Base-by-base conservation (phyloP, 2,888 invertebrate genomes). In the Drosophila engyochracea region DNA sequence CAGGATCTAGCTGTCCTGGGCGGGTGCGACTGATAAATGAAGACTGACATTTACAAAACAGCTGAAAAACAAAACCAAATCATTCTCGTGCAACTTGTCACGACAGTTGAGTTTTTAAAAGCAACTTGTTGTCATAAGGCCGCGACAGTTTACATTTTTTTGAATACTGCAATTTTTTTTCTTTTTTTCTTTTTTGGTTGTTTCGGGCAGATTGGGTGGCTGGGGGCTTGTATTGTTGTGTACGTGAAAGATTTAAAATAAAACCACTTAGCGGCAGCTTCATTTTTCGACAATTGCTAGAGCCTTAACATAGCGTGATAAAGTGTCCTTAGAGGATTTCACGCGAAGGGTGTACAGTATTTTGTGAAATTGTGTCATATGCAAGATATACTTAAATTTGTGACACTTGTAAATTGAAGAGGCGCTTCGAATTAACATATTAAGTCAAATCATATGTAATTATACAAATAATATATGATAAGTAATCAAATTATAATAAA, bases 231-330 rank as follows among this genome's bases (percentile, higher is more conserved):
- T 28, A 41, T 65, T 81, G 76, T 68, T 76, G 74, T 69, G 85
- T 91, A 92, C 93, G 93, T 93, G 93, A 90, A 92, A 92, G 92
- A 92, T 90, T 93, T 91, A 85, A 93, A 93, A 93, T 92, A 93
- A 93, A 93, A 92, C 93, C 93, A 93, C 93, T 93, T 93, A 93
- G 91, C 82, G 79, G 60, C 79, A 58, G 68, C 64, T 81, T 72
- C 65, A 79, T 76, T 78, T 80, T 68, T 79, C 70, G 91, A 91
- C 85, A 83, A 89, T 90, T 85, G 75, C 74, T 84, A 75, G 81
- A 89, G 81, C 81, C 63, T 52, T 41, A 65, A 57, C 62, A 54
- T 69, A 33, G 49, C 54, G 52, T 74, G 76, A 80, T 82, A 65
- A 82, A 87, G 85, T 75, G 78, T 82, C 73, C 87, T 70, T 51